A percentile compares a stretch with the other conserved stretches of the same genome.
Conservation (phyloP, 2,888 invertebrate species). For the Xanthia icteritia region DNA sequence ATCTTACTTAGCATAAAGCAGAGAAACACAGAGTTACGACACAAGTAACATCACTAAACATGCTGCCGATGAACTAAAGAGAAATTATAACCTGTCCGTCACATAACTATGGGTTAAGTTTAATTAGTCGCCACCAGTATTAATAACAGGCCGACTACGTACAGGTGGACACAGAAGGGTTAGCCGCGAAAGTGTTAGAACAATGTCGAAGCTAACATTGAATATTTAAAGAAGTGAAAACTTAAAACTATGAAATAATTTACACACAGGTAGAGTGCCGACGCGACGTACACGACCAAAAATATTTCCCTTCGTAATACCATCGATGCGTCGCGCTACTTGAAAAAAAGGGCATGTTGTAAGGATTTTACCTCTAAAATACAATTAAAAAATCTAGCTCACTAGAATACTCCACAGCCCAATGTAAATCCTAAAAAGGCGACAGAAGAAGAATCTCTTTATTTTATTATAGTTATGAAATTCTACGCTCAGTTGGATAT, state of each 20-base stretch:
- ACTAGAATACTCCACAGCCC: background rate
- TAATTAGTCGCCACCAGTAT: constrained; percentile 79
- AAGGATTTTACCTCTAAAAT: background rate
- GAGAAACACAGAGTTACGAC: constrained; percentile 61
- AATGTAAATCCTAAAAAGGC: background rate
- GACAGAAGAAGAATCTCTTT: too few relatives aligned
- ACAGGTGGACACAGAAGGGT: constrained; percentile 30
- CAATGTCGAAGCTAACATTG: background rate
- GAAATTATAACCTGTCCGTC: constrained; percentile 81
- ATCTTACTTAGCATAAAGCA: constrained; percentile 62
- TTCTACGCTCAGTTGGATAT: background rate
- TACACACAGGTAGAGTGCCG: background rate
- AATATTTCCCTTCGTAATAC: background rate
- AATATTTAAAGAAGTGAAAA: background rate
- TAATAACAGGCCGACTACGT: constrained; percentile 68
- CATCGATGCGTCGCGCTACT: background rate
- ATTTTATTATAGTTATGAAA: background rate
- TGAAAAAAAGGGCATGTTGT: background rate
- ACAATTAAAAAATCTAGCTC: background rate
- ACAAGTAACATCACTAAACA: constrained; percentile 55
- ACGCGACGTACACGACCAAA: background rate
- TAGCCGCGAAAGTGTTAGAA: background rate
- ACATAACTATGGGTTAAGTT: constrained; percentile 82
- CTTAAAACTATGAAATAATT: background rate
- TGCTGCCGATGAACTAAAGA: constrained; percentile 75